These are phyloP conservation scores for Bombyx mandarina DNA, from an alignment of 1,140 invertebrate genomes.

Conservation along the genomic window DNA sequence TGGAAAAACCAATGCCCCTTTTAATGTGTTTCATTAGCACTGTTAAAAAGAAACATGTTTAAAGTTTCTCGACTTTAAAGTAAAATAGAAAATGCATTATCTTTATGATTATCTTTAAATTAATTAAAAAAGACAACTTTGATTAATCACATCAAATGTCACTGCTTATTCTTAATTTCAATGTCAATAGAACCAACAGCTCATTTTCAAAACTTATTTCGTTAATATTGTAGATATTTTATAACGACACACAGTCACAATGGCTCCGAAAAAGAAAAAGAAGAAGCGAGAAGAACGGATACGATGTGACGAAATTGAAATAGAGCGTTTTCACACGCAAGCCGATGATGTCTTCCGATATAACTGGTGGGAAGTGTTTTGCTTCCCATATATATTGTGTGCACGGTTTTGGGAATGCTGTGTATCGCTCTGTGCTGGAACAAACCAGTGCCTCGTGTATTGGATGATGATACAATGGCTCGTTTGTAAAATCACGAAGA, in stretches of 20 bases:
- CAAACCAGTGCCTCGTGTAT: conserved; percentile 52
- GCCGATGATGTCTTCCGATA: conserved; percentile 39
- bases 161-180: background rate
- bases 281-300: conserved; percentile 21
- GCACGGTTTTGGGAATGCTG: conserved; percentile 45
- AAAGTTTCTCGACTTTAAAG: too few species aligned
- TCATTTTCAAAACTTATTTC: background rate
- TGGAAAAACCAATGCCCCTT: too few species aligned
- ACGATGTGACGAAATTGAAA: conserved; percentile 33
- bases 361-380: conserved; percentile 59
- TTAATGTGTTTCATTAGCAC: too few species aligned
- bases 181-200: background rate
- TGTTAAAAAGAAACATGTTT: too few species aligned
- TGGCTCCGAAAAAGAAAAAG: conserved; percentile 33
- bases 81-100: background rate
- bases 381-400: conserved; percentile 56
- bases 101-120: background rate
- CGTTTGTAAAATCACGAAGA: conserved; percentile 42
- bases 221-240: background rate
- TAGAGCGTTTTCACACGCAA: conserved; percentile 35
- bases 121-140: background rate
- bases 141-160: background rate
- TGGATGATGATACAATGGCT: conserved; percentile 58
- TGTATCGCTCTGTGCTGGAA: conserved; percentile 40
- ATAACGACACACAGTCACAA: conserved; percentile 10